phyloP scores from a whole-genome alignment of 2,888 invertebrate genomes.

The Nudaria mundana region DNA sequence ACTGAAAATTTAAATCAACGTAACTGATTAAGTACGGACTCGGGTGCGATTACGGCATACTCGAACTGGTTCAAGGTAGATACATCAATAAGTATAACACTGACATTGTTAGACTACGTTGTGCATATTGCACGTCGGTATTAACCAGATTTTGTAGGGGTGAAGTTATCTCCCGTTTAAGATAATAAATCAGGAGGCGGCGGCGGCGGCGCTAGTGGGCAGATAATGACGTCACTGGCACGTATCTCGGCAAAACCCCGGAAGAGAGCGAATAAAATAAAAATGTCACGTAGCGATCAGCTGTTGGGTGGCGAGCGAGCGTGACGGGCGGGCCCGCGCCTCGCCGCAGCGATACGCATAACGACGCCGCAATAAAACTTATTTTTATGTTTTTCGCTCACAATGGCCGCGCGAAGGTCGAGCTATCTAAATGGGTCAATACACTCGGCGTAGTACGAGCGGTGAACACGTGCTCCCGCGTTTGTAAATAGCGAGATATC shows the following conservation, averaged over 20 bases:
- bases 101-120: conserved; percentile 47
- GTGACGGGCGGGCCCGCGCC: conserved; percentile 62
- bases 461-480: conserved; percentile 78
- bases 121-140: conserved; percentile 37
- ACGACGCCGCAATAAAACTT: conserved; percentile 81
- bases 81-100: conserved; percentile 41
- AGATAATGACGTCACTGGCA: conserved; percentile 78
- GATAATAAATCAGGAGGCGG: conserved; percentile 73
- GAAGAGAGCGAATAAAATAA: conserved; percentile 80
- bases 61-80: conserved; percentile 44
- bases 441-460: conserved; percentile 79
- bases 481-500: conserved; percentile 82
- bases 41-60: conserved; percentile 6
- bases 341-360: conserved; percentile 73
- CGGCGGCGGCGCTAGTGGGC: conserved; percentile 58
- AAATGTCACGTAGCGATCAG: conserved; percentile 82
- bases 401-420: conserved; percentile 82
- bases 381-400: conserved; percentile 82
- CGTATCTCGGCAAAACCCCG: conserved; percentile 79
- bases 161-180: conserved; percentile 55
- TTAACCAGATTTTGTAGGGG: conserved; percentile 58
- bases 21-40: conserved; percentile 21
- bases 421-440: conserved; percentile 82
- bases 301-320: conserved; percentile 68
- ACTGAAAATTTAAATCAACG: conserved; percentile 34